Conservation (phyloP, 2,888 invertebrate genomes). For the Campopleginae sp. region DNA sequence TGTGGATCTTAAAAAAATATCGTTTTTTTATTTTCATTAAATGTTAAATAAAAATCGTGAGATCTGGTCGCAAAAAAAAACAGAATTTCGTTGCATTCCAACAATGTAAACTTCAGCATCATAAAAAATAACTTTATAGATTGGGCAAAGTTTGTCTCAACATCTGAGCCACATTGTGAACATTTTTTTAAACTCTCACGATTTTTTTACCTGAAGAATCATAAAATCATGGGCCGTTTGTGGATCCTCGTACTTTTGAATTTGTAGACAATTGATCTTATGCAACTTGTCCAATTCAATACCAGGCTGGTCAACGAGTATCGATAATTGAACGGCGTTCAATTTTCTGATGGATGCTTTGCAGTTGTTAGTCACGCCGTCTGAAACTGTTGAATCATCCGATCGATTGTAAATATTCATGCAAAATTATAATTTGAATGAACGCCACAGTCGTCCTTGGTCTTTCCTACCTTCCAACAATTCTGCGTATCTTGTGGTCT, state of each 20-base stretch:
- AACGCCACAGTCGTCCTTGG: neutral
- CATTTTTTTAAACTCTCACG: neutral
- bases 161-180: neutral
- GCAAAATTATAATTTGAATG: neutral
- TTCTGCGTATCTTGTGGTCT: slow-evolving; percentile 88
- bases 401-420: neutral
- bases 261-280: slow-evolving; percentile 81
- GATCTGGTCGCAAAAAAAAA: too few species aligned
- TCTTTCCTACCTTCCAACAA: slow-evolving; percentile 87
- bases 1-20: too few species aligned
- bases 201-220: slow-evolving; percentile 40
- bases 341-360: slow-evolving; percentile 89
- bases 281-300: slow-evolving; percentile 87
- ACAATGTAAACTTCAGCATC: too few species aligned
- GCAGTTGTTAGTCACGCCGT: slow-evolving; percentile 87
- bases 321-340: slow-evolving; percentile 88
- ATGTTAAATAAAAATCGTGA: too few species aligned
- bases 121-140: too few species aligned
- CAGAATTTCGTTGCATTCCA: too few species aligned
- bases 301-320: slow-evolving; percentile 87
- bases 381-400: slow-evolving; percentile 86
- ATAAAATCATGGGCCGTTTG: slow-evolving; percentile 21
- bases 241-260: slow-evolving; percentile 32
- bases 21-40: too few species aligned
- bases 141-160: neutral